phyloP scores from a whole-genome alignment of 2,113 vertebrate genomes.

The Merops nubicus region DNA sequence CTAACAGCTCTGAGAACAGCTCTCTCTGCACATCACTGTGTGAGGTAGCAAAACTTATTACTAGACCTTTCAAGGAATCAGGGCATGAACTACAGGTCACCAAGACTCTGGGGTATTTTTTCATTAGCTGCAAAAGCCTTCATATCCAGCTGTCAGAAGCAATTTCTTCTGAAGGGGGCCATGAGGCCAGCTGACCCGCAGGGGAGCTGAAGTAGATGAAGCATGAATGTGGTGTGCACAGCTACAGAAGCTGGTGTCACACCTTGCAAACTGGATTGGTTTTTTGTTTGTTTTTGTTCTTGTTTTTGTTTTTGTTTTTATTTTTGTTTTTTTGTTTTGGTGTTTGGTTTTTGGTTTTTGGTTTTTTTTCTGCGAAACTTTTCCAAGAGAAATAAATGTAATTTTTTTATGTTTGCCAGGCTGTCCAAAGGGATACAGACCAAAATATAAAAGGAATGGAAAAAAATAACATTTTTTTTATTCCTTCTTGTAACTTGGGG shows the following conservation, averaged over 20 bases:
- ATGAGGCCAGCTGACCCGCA: background rate
- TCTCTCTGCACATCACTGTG: background rate
- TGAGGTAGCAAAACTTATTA: background rate
- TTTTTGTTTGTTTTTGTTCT: too few relatives aligned
- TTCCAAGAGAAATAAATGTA: background rate
- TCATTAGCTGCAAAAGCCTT: background rate
- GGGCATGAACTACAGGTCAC: background rate
- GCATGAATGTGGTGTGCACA: background rate
- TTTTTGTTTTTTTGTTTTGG: too few relatives aligned
- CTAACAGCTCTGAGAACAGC: background rate
- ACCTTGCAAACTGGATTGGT: background rate
- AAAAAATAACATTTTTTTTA: background rate
- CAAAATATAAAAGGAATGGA: background rate
- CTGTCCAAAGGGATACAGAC: background rate
- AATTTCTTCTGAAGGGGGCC: background rate
- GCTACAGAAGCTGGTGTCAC: background rate
- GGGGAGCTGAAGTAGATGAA: accelerated
- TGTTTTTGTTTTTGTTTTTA: too few relatives aligned
- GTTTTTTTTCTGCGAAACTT: background rate
- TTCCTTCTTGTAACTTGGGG: background rate
- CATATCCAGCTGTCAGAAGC: background rate
- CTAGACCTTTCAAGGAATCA: background rate
- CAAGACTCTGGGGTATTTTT: background rate
- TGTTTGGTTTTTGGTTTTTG: too few relatives aligned
- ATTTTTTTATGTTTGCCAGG: background rate